Evolutionary conservation across 1,140 invertebrate species (phyloP).

Genomic region (Habropoda laboriosa): DNA sequence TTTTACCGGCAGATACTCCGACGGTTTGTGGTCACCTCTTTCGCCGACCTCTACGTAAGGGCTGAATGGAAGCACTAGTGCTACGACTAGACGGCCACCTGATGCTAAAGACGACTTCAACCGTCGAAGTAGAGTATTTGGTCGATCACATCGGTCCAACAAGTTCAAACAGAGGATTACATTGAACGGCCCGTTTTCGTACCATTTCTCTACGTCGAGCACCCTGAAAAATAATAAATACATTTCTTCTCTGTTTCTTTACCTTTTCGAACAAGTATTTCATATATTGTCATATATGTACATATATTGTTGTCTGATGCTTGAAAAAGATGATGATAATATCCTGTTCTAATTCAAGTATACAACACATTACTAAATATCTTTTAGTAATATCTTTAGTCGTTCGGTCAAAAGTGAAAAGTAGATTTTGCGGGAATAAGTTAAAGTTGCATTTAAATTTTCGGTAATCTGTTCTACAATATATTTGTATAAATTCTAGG

Average conservation of each 20-base stretch:
- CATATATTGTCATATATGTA: no score
- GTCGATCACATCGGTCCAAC: constrained; percentile 93
- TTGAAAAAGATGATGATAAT: background rate
- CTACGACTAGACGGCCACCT: constrained; percentile 88
- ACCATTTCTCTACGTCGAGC: constrained; percentile 90
- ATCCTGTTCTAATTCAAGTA: background rate
- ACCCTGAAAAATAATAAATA: constrained; percentile 83
- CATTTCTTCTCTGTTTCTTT: background rate
- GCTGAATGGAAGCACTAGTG: constrained; percentile 93
- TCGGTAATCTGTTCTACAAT: no score
- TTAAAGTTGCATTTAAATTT: no score
- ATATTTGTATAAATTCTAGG: no score
- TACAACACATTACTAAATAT: background rate
- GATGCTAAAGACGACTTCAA: constrained; percentile 86
- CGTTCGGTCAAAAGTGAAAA: background rate
- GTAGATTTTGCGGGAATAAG: no score
- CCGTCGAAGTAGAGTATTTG: constrained; percentile 87
- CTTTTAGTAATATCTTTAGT: background rate
- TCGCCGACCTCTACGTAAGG: constrained; percentile 93
- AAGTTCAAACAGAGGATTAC: constrained; percentile 94
- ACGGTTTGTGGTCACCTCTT: constrained; percentile 86
- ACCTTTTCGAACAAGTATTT: background rate
- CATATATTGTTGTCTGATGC: background rate
- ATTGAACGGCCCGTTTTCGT: constrained; percentile 85
- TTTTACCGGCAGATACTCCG: constrained; percentile 86